These are phyloP conservation scores for Oenanthe oenanthe DNA, from an alignment of 2,113 vertebrate genomes.

Conservation along the genomic window DNA sequence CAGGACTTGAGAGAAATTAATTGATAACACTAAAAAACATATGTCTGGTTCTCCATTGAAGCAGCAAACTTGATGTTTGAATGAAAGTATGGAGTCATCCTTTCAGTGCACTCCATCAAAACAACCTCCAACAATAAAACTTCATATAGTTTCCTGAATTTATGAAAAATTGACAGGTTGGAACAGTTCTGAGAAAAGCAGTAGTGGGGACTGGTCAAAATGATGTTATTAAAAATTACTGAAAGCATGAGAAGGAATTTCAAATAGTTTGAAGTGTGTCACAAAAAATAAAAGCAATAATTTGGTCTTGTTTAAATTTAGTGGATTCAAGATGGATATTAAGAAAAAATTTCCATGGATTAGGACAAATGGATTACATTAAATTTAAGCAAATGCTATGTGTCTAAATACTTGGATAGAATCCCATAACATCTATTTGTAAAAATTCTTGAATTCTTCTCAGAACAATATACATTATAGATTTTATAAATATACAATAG, in stretches of 20 bases:
- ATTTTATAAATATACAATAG: background rate
- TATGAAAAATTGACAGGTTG: background rate
- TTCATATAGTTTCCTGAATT: background rate
- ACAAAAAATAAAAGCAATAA: background rate
- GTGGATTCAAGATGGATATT: background rate
- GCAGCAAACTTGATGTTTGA: constrained; percentile 7
- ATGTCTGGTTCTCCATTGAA: constrained; percentile 7
- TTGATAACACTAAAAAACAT: constrained; percentile 11
- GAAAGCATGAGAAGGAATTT: background rate
- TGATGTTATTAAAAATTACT: background rate
- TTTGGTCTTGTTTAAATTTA: background rate
- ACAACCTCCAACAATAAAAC: background rate
- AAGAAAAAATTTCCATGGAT: background rate
- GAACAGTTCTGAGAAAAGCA: background rate
- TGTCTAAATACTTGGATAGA: background rate
- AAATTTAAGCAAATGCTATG: background rate
- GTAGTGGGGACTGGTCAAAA: background rate
- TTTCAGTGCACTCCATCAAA: background rate
- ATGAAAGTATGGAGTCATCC: background rate
- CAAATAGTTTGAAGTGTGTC: background rate
- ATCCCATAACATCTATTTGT: background rate
- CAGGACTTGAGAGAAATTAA: constrained; percentile 34
- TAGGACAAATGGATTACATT: background rate
- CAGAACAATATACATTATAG: background rate
- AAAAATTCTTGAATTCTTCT: background rate